Evolutionary conservation across 2,888 invertebrate species (phyloP), one percentile per base, ranked within the genome.

Genomic region (Ypsolopha scabrella): DNA sequence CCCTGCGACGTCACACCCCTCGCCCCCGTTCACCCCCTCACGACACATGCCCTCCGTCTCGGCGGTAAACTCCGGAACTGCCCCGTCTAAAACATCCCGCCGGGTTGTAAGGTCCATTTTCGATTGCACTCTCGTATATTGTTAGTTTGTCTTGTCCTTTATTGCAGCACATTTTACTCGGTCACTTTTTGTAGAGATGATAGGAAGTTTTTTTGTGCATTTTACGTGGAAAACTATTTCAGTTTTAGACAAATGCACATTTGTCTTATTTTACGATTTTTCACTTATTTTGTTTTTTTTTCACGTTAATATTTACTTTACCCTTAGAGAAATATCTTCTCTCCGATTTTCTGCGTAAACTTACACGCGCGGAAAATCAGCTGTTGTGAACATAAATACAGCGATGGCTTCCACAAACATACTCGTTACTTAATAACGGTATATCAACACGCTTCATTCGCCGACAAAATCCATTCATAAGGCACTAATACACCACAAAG

Each of bases 21-120:
- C 70, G 60, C 67, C 64, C 62, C 78, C 78, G 55, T 77, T 77
- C 67, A 75, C 68, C 61, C 66, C 54, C 50, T 70, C 73, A 58
- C 72, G 63, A 58, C 72, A 75, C 74, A 69, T 11, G 10, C 11
- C 67, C 57, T 68, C 74, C 58, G 64, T 65, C 53, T 75, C 78
- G 60, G 73, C 75, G 60, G 24, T 24, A 24, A 24, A 24, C 24
- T 24, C 24, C 53, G 59, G 63, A 37, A 59, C 59, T 52, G 62
- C 64, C 14, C 71, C 79, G 61, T 69, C 63, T 41, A 58, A 24
- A 35, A 79, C 81, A 59, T 72, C 75, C 43, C 85, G 76, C 55
- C 86, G 81, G 56, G 83, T 86, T 33, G 85, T 83, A 73, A 86
- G 72, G 80, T 86, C 86, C 86, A 86, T 86, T 64, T 77, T 79